phyloP scores from a whole-genome alignment of 2,888 invertebrate species.

The Ramazzottius varieornatus region DNA sequence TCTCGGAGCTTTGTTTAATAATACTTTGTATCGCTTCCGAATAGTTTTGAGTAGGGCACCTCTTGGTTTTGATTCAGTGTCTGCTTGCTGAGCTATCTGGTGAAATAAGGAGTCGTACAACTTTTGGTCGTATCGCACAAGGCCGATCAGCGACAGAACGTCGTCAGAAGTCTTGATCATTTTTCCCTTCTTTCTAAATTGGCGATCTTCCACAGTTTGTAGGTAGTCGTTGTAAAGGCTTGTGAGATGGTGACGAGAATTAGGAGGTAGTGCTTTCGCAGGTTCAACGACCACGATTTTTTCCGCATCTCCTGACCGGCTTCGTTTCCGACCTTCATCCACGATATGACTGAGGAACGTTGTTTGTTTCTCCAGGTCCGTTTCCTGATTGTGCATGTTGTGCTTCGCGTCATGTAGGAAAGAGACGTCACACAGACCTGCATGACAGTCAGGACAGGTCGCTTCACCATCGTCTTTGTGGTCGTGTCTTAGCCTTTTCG shows the following conservation, averaged over 20 bases:
- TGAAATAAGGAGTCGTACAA: background rate
- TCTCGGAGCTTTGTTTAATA: background rate
- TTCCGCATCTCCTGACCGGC: too few relatives aligned
- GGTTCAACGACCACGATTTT: background rate
- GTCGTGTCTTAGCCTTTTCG: too few relatives aligned
- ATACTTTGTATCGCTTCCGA: background rate
- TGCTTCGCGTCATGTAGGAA: background rate
- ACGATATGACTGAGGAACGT: background rate
- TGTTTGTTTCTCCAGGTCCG: background rate
- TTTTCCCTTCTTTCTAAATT: background rate
- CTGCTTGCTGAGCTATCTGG: background rate
- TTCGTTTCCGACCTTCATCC: too few relatives aligned
- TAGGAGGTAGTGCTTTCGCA: background rate
- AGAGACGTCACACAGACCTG: background rate
- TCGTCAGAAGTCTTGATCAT: background rate
- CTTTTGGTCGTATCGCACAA: background rate
- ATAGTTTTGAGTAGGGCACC: background rate
- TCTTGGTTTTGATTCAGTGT: background rate
- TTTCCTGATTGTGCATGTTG: background rate
- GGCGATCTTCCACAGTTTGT: background rate
- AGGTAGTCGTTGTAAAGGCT: background rate
- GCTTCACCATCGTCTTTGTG: too few relatives aligned
- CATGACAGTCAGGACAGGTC: too few relatives aligned
- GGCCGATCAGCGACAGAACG: background rate
- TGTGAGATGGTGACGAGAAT: background rate